phyloP scores from a whole-genome alignment of 2,797 vertebrate species.

The Hypotaenidia philippensis region DNA sequence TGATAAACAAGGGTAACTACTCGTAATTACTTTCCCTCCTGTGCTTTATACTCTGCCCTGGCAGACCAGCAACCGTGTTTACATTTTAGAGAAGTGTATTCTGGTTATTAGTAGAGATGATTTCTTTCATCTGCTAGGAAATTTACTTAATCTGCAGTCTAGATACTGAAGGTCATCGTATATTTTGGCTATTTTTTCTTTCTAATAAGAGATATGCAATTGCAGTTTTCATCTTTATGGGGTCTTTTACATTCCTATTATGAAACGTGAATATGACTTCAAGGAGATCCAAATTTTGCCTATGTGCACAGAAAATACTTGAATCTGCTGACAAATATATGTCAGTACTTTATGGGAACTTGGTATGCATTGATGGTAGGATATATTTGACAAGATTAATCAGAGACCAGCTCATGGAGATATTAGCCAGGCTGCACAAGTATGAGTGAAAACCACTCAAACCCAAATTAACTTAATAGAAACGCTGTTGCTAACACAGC shows the following conservation, averaged over 20 bases:
- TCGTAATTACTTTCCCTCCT: background rate
- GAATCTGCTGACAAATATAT: conserved; percentile 30
- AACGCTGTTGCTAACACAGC: background rate
- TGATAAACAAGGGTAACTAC: background rate
- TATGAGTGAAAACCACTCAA: background rate
- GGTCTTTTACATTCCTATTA: background rate
- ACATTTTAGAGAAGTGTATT: background rate
- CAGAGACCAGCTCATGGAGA: background rate
- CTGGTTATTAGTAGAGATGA: background rate
- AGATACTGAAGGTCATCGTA: background rate
- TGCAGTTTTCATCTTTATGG: background rate
- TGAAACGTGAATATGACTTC: background rate
- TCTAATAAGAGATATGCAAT: background rate
- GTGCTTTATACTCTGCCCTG: background rate
- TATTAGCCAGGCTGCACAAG: background rate
- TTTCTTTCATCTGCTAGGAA: background rate
- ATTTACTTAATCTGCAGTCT: background rate
- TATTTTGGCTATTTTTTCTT: conserved; percentile 1
- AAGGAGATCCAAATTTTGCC: conserved; percentile 4
- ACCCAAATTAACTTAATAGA: conserved; percentile 37
- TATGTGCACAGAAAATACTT: conserved; percentile 7
- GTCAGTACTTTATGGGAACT: background rate
- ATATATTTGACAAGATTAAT: conserved; percentile 49
- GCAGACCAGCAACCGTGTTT: background rate
- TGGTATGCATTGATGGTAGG: background rate